Base-by-base conservation (phyloP, 2,888 invertebrate genomes). In the Tenthredo distinguenda region DNA sequence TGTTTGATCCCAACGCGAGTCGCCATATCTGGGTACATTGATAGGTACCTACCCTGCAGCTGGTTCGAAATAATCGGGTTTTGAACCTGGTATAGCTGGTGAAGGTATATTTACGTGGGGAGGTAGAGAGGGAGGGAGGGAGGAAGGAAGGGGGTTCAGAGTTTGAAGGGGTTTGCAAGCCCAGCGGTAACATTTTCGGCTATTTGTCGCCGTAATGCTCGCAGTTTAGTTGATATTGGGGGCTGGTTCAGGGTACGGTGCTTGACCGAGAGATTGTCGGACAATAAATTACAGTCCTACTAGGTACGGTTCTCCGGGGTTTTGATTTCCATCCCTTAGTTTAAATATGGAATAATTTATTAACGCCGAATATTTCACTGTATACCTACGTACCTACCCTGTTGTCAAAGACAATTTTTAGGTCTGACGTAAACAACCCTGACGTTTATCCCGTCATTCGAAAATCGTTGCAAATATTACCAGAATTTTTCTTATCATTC, bases 261-360 rank as follows among this genome's bases (percentile, higher is more conserved):
- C 81, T 50, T 77, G 77, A 55, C 77, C 77, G 62, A 81, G 81
- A 81, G 81, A 81, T 79, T 81, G 81, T 62, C 62, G 62, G 81
- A 37, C 62, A 37, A 81, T 58, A 81, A 81, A 81, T 81, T 62
- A 81, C 15, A 50, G n/a, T 55, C 26, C 40, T 43, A 37, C 37
- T 71, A 71, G 18, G 34, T 71, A n/a, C 34, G 18, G 71, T 34
- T 37, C 18, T 26, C 26, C 34, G 12, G 31, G 68, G 68, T 76
- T 76, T 47, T 47, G 43, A 76, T 76, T 76, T 76, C 15, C 43
- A 47, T 47, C 76, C 47, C 76, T 76, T 76, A 76, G 76, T 26
- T 47, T 47, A 76, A 76, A 76, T 47, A 76, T 31, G 43, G 26
- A 76, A 31, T 76, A 47, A 76, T 76, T 47, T 76, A 76, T 47